Conservation (phyloP, 2,797 vertebrate genomes). For the Acanthopagrus latus region DNA sequence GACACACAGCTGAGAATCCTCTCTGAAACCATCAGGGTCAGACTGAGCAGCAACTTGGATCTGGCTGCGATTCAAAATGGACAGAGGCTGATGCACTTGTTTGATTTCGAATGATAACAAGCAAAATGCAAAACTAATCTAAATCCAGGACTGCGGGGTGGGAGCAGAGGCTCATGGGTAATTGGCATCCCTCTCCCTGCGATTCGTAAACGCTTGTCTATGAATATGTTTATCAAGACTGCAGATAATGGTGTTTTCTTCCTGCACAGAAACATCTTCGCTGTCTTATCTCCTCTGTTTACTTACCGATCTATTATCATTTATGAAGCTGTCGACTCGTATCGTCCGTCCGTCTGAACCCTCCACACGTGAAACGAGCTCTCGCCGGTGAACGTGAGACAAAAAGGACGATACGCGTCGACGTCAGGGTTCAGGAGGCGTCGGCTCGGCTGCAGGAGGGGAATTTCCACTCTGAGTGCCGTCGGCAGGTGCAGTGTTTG, state of each 20-base stretch:
- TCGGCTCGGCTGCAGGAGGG: slow-evolving; percentile 15
- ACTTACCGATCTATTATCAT: background rate
- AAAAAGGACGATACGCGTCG: slow-evolving; percentile 6
- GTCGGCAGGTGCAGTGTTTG: slow-evolving; percentile 30
- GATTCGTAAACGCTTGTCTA: slow-evolving; percentile 32
- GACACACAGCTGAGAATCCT: slow-evolving; percentile 20
- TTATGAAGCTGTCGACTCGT: slow-evolving; percentile 5
- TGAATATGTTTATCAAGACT: slow-evolving; percentile 40
- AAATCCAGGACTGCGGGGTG: slow-evolving; percentile 33
- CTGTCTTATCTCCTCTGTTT: slow-evolving; percentile 30
- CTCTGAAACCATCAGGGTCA: slow-evolving; percentile 49
- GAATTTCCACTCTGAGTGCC: slow-evolving; percentile 37
- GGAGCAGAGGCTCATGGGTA: slow-evolving; percentile 54
- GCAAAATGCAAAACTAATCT: slow-evolving; percentile 57
- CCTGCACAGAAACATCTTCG: background rate
- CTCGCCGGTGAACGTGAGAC: slow-evolving; percentile 23
- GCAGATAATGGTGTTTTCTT: slow-evolving; percentile 24
- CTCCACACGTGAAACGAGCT: background rate
- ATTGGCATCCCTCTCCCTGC: slow-evolving; percentile 33
- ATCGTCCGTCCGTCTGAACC: slow-evolving; percentile 18
- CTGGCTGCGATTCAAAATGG: slow-evolving; percentile 50
- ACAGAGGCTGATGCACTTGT: slow-evolving; percentile 56
- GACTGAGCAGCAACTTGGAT: slow-evolving; percentile 25
- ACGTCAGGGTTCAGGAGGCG: slow-evolving; percentile 29
- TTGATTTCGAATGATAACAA: slow-evolving; percentile 63